Conservation (phyloP, 2,797 vertebrate species). For the Taenioides sp. region DNA sequence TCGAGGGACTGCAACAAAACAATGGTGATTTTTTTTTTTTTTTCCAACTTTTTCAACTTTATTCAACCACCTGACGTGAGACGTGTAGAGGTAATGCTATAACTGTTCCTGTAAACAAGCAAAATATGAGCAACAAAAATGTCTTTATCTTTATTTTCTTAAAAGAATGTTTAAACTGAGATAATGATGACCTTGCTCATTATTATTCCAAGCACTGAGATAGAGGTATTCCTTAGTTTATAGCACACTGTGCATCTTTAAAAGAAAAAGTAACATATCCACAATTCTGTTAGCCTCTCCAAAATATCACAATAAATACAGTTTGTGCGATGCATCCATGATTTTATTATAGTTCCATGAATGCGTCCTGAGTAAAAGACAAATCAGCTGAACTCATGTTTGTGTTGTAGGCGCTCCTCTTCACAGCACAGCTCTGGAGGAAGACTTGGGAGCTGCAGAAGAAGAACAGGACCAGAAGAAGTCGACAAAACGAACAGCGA, state of each 20-base stretch:
- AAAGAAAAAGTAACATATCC: too few relatives aligned
- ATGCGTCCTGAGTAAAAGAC: neutral
- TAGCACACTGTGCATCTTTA: neutral
- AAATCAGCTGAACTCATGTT: neutral
- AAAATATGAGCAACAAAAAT: too few relatives aligned
- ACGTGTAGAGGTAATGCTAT: too few relatives aligned
- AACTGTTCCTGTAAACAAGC: too few relatives aligned
- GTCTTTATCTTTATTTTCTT: too few relatives aligned
- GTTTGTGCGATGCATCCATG: too few relatives aligned
- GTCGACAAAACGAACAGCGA: neutral
- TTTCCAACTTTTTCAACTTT: neutral
- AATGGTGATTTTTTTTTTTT: slow-evolving; percentile 29
- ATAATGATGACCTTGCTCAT: too few relatives aligned
- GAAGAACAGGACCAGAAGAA: neutral
- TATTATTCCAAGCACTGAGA: too few relatives aligned
- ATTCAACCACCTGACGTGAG: too few relatives aligned
- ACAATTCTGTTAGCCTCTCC: too few relatives aligned
- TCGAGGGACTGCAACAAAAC: slow-evolving; percentile 40
- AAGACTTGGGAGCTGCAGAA: slow-evolving; percentile 32
- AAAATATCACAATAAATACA: neutral
- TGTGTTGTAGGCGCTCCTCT: slow-evolving; percentile 47
- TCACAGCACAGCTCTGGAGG: slow-evolving; percentile 68
- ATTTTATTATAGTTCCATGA: too few relatives aligned
- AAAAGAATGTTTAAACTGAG: too few relatives aligned
- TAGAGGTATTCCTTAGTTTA: neutral